Base-by-base conservation (phyloP, 2,113 vertebrate genomes). In the Hyperopisus bebe region DNA sequence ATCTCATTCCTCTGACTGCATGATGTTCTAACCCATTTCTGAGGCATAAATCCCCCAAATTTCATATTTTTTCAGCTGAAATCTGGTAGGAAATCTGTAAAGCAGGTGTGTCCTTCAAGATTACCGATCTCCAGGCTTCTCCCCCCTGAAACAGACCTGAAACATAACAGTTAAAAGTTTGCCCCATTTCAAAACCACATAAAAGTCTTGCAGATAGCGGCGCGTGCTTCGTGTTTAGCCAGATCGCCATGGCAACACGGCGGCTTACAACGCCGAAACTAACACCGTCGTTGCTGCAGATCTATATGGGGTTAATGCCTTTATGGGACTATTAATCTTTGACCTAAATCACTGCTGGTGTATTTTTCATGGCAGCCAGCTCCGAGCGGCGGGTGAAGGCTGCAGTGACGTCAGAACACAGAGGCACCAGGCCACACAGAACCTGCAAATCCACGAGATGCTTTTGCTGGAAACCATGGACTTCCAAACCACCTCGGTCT, bases 281-380 rank as follows among this genome's bases (percentile, higher is more conserved):
- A 91, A 88, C 51, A 50, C 48, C 10, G 62, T 44, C 11, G 19
- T 44, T 35, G 44, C 77, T 83, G 31, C 44, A n/a, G 3, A 21
- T 55, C 82, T 85, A 46, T 85, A 85, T 8, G 19, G 46, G 42
- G 82, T n/a, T 80, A 80, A 80, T 80, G 74, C 35, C 74, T 42
- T 80, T 80, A 80, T 80, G 11, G 82, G 82, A 44, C 46, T 48
- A 85, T 85, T 85, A 48, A 85, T 85, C 82, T 85, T 47, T 85
- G 42, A 85, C 46, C 42, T 85, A 24, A 85, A 85, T 44, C 82
- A 85, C 2, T 10, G 8, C 21, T 4, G 42, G 39, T 13, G 42
- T 47, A 85, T 48, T 48, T 48, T 85, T 85, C 39, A 85, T 46
- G 82, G 42, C 7, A 15, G 31, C 15, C 17, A 42, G 74, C 70